Evolutionary conservation across 2,113 vertebrate species (phyloP).

Genomic region (Pygoscelis adeliae): DNA sequence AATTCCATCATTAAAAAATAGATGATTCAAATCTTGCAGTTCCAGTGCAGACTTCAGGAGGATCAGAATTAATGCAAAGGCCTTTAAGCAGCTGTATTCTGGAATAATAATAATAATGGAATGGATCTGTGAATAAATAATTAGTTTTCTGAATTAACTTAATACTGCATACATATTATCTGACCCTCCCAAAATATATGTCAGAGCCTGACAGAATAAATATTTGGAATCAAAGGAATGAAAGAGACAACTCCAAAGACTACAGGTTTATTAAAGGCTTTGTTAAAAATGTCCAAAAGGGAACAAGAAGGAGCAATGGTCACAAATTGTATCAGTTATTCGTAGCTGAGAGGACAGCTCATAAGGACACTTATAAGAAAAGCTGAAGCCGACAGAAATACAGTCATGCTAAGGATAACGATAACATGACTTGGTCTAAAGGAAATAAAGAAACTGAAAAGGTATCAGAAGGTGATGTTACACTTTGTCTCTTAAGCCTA

Average conservation of each 20-base stretch:
- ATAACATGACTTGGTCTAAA: not conserved
- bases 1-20: not conserved
- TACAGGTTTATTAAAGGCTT: not conserved
- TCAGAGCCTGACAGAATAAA: not conserved
- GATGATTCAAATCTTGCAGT: not conserved
- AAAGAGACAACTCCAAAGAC: not conserved
- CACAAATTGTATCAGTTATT: not conserved
- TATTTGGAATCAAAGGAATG: not conserved
- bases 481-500: not conserved
- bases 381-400: not conserved
- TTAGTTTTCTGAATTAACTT: not conserved
- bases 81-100: not conserved
- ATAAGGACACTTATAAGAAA: not conserved
- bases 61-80: not conserved
- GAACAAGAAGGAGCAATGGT: not conserved
- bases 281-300: not conserved
- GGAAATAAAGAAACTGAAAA: not conserved
- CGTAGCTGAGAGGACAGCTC: not conserved
- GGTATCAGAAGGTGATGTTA: not conserved
- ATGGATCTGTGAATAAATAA: not conserved
- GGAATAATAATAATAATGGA: not conserved
- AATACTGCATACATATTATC: not conserved
- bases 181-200: not conserved
- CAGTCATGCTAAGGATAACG: fast-evolving
- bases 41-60: not conserved